Conservation (phyloP, 1,140 invertebrate species). For the Rhyacophila brunnea region DNA sequence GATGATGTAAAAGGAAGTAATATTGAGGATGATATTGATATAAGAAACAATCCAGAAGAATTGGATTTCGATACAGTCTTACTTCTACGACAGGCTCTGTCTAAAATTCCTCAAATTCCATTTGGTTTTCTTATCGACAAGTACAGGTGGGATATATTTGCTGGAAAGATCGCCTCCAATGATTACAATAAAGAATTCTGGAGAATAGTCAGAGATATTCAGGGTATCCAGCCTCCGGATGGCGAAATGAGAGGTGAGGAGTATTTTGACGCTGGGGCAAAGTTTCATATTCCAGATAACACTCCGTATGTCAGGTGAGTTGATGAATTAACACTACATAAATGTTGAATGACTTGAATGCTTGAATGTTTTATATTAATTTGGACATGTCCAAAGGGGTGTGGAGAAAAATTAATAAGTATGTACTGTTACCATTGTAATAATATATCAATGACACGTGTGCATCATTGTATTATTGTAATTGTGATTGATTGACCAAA, state of each 20-base stretch:
- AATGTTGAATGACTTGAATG: too few species aligned
- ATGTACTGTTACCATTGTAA: too few species aligned
- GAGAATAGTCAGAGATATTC: constrained; percentile 58
- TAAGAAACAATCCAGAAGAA: constrained; percentile 8
- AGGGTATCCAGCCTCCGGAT: constrained; percentile 62
- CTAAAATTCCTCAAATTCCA: constrained; percentile 74
- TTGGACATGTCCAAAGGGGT: too few species aligned
- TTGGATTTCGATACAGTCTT: constrained; percentile 40
- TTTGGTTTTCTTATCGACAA: constrained; percentile 72
- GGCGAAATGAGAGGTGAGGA: constrained; percentile 47
- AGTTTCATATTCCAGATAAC: constrained; percentile 71
- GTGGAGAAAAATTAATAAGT: too few species aligned
- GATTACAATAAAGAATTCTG: constrained; percentile 67
- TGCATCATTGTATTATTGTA: too few species aligned
- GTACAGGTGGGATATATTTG: constrained; percentile 75
- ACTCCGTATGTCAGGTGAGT: constrained; percentile 66
- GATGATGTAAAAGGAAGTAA: neutral
- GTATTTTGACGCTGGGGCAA: constrained; percentile 69
- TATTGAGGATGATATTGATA: too few species aligned
- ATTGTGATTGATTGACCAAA: too few species aligned
- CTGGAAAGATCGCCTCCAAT: constrained; percentile 52
- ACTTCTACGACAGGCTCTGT: constrained; percentile 65
- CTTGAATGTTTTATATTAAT: too few species aligned
- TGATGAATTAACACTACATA: too few species aligned
- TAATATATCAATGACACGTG: too few species aligned